Evolutionary conservation across 2,113 vertebrate genomes (phyloP).

Genomic region (Sterrhoptilus dennistouni): DNA sequence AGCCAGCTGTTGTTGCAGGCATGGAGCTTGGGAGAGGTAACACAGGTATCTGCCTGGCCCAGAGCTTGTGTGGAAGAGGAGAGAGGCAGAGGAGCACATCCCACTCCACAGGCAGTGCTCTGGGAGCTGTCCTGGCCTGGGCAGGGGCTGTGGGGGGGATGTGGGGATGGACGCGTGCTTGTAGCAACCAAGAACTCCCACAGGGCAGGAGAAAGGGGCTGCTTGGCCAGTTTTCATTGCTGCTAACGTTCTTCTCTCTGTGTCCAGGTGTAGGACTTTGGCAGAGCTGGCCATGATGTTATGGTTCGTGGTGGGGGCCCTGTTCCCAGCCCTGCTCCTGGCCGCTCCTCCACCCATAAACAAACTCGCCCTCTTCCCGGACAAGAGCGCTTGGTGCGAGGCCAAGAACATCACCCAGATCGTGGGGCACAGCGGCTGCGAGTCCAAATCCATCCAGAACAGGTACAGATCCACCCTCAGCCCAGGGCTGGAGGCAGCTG

Average conservation of each 20-base stretch:
- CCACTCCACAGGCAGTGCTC: rapidly evolving
- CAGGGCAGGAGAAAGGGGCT: rapidly evolving
- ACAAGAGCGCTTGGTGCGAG: slow-evolving; percentile 98
- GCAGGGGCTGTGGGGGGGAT: neutral
- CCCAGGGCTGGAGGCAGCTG: rapidly evolving
- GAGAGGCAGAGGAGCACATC: neutral
- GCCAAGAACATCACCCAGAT: slow-evolving; percentile 99
- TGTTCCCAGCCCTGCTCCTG: slow-evolving; percentile 82
- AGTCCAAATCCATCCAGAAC: slow-evolving; percentile 96
- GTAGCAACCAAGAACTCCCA: neutral
- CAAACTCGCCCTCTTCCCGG: slow-evolving; percentile 95
- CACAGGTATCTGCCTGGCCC: neutral
- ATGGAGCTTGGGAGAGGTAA: neutral
- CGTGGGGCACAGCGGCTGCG: slow-evolving; percentile 95
- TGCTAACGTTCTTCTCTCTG: neutral
- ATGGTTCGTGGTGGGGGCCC: slow-evolving; percentile 59
- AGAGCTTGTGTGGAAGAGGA: neutral
- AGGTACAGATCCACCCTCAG: slow-evolving; percentile 71
- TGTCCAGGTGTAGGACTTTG: slow-evolving; percentile 56
- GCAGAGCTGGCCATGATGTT: slow-evolving; percentile 73
- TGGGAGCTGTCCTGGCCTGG: neutral
- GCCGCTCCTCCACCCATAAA: slow-evolving; percentile 92
- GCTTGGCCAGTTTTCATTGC: rapidly evolving
- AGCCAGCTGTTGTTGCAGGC: neutral
- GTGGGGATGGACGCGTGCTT: neutral